Conservation (phyloP, 2,797 vertebrate genomes). For the Uromys caudimaculatus region DNA sequence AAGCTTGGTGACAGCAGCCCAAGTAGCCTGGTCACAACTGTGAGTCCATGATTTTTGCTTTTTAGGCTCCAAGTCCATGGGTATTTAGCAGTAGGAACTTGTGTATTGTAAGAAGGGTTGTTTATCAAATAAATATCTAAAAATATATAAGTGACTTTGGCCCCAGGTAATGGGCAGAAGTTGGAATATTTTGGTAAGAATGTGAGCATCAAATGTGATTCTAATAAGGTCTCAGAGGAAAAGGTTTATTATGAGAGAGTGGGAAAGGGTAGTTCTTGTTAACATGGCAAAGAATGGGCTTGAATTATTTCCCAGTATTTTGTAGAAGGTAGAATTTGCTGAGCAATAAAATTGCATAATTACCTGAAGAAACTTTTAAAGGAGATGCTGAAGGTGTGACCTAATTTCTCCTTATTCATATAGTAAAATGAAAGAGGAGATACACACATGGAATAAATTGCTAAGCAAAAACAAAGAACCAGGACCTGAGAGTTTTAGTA, state of each 20-base stretch:
- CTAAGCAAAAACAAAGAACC: background rate
- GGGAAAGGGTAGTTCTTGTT: background rate
- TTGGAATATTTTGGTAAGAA: background rate
- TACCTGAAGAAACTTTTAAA: background rate
- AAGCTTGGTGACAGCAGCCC: background rate
- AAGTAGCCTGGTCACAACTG: background rate
- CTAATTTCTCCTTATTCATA: background rate
- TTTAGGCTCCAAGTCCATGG: no score
- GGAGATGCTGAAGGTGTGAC: background rate
- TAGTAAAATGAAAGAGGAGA: background rate
- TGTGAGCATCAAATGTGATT: background rate
- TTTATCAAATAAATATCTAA: background rate
- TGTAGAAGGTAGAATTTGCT: background rate
- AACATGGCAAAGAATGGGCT: background rate
- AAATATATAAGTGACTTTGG: background rate
- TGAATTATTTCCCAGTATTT: background rate
- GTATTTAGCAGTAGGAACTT: background rate
- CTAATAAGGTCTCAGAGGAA: background rate
- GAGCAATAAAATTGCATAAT: background rate
- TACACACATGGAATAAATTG: background rate
- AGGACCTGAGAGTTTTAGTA: background rate
- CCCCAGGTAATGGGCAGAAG: background rate
- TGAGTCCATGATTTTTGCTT: background rate
- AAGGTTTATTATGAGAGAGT: background rate
- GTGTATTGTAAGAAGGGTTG: background rate